Evolutionary conservation across 2,888 invertebrate species (phyloP), one percentile per base, ranked within the genome.

Genomic region (Itoplectis maculator): DNA sequence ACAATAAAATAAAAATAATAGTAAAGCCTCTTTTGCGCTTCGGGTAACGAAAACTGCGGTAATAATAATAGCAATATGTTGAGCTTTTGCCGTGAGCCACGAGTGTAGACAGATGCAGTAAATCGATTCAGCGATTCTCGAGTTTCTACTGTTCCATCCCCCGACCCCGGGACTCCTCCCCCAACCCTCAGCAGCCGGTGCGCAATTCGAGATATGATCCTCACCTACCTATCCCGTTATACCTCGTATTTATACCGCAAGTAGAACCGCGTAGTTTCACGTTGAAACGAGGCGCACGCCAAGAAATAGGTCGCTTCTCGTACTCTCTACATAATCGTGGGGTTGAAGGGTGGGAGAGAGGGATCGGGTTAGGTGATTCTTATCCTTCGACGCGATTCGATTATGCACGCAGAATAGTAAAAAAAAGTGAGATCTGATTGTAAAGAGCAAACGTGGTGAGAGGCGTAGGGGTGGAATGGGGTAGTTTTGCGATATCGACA

Each of bases 81-180:
- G 37, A 70, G n/a, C 7, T 51, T 56, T 80, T 13, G 35, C 54
- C 35, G 15, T 63, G 61, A 49, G 15, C 23, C 45, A 18, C 35
- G 69, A n/a, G 47, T 42, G 23, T 49, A 70, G 23, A 45, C 56
- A 72, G 49, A 59, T 51, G 47, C 59, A 35, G 45, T 42, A 65
- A 75, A 80, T 80, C 75, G 80, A 75, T 80, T 49, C 47, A 18
- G 51, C 65, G 65, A 75, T 80, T 70, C 70, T 68, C 65, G 47
- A 65, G 54, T 70, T 59, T 63, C 56, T 18, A 54, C 49, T 37
- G 40, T 65, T 18, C 72, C 15, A 11, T 72, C 23, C 73, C 18
- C 40, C 9, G 40, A n/a, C n/a, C n/a, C n/a, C n/a, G n/a, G n/a
- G n/a, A n/a, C n/a, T n/a, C n/a, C 66, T 18, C 6, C 37, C 13